phyloP scores from a whole-genome alignment of 2,888 invertebrate species.

The Morpho achilles region DNA sequence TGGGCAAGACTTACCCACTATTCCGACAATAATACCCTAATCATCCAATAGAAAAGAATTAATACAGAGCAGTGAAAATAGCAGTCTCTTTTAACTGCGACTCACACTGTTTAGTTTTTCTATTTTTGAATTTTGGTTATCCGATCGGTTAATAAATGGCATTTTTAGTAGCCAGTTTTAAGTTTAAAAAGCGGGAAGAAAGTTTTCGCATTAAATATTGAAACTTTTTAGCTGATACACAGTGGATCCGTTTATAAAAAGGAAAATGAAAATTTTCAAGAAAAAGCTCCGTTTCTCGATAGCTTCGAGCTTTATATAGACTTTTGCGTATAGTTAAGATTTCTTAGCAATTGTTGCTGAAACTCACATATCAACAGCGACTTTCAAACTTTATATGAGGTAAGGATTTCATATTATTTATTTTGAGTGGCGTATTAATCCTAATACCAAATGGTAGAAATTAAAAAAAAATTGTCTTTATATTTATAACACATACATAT shows the following conservation, averaged over 20 bases:
- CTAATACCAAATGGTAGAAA: no score
- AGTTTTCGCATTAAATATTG: slow-evolving; percentile 11
- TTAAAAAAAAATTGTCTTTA: no score
- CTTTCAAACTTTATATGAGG: slow-evolving; percentile 6
- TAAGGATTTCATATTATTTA: no score
- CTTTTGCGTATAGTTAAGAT: slow-evolving; percentile 25
- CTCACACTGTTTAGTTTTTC: slow-evolving; percentile 42
- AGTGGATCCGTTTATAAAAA: slow-evolving; percentile 69
- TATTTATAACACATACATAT: no score
- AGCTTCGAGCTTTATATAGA: slow-evolving; percentile 44
- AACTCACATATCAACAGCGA: slow-evolving; percentile 49
- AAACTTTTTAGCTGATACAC: slow-evolving; percentile 30
- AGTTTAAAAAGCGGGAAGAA: slow-evolving; percentile 6
- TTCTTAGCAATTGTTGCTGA: slow-evolving; percentile 14
- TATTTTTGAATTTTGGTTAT: slow-evolving; percentile 58
- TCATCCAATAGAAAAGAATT: slow-evolving; percentile 74
- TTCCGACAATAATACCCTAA: slow-evolving; percentile 65
- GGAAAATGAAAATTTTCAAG: slow-evolving; percentile 75
- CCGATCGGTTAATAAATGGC: slow-evolving; percentile 42
- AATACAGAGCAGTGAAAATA: slow-evolving; percentile 60
- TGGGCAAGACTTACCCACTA: slow-evolving; percentile 58
- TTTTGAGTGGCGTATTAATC: no score
- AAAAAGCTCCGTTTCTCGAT: slow-evolving; percentile 73
- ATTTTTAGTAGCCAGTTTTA: slow-evolving; percentile 38
- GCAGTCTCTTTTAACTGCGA: slow-evolving; percentile 45